phyloP scores from a whole-genome alignment of 1,140 invertebrate genomes.

The Sarcophaga bullata region DNA sequence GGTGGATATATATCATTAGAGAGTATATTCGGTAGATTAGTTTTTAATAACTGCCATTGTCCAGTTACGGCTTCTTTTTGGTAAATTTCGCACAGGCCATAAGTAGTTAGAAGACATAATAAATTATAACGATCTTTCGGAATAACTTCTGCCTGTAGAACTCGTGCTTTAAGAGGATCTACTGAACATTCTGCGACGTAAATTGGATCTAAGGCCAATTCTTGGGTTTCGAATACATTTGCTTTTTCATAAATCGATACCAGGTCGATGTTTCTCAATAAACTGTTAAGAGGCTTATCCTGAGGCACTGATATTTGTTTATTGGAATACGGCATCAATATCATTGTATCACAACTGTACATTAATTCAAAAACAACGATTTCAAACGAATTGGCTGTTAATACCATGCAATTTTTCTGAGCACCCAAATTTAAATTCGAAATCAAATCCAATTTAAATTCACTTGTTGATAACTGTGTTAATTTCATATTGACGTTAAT shows the following conservation, averaged over 20 bases:
- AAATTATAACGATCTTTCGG: no score
- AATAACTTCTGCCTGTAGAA: neutral
- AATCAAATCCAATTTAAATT: constrained; percentile 47
- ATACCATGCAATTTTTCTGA: constrained; percentile 44
- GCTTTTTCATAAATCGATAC: constrained; percentile 13
- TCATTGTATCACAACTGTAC: constrained; percentile 29
- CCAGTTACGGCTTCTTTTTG: neutral
- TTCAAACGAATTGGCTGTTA: constrained; percentile 48
- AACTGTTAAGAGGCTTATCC: constrained; percentile 46
- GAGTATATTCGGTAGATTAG: neutral
- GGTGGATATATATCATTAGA: constrained; percentile 18
- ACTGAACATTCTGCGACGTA: constrained; percentile 18
- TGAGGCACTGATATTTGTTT: neutral
- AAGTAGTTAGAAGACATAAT: constrained; percentile 3
- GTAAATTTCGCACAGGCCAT: constrained; percentile 21
- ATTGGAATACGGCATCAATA: constrained; percentile 48
- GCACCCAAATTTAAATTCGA: constrained; percentile 49
- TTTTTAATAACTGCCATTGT: neutral
- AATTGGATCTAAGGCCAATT: constrained; percentile 39
- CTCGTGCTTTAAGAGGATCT: neutral
- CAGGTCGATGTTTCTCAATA: constrained; percentile 47
- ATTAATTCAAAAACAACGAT: constrained; percentile 51
- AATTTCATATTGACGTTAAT: constrained; percentile 42
- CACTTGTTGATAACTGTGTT: constrained; percentile 41
- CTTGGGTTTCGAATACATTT: constrained; percentile 15